phyloP scores from a whole-genome alignment of 2,888 invertebrate genomes.

The Leptogaster cylindrica region DNA sequence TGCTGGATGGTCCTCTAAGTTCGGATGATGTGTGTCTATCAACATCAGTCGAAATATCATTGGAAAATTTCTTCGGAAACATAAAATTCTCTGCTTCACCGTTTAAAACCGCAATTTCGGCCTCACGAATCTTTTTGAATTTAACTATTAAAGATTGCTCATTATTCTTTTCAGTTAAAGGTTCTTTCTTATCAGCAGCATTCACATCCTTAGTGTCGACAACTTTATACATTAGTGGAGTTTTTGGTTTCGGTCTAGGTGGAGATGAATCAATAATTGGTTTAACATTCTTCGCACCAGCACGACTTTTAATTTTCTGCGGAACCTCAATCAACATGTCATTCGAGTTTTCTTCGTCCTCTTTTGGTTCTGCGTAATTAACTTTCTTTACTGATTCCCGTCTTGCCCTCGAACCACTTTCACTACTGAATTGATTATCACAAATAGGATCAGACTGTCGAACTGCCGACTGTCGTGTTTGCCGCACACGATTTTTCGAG shows the following conservation, averaged over 20 bases:
- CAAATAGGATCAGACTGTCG: conserved; percentile 1
- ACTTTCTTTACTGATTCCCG: conserved; percentile 49
- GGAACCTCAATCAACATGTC: conserved; percentile 46
- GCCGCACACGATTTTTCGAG: conserved; percentile 1
- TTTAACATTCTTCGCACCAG: neutral
- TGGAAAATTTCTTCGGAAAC: conserved; percentile 69
- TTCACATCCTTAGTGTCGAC: conserved; percentile 51
- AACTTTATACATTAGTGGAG: conserved; percentile 59
- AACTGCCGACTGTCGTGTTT: conserved; percentile 6
- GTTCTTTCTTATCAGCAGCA: conserved; percentile 37
- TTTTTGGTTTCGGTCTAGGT: conserved; percentile 49
- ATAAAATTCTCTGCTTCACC: conserved; percentile 88
- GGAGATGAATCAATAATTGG: neutral
- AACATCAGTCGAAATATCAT: conserved; percentile 62
- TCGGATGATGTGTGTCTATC: conserved; percentile 64
- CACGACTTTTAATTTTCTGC: conserved; percentile 4
- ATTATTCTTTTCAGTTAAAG: conserved; percentile 40
- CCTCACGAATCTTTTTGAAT: conserved; percentile 75
- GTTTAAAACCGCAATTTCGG: conserved; percentile 76
- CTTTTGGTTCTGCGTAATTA: conserved; percentile 48
- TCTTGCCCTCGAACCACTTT: conserved; percentile 56
- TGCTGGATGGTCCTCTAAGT: conserved; percentile 50
- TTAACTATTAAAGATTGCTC: conserved; percentile 69
- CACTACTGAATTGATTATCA: conserved; percentile 36
- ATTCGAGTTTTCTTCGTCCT: conserved; percentile 47